Base-by-base conservation (phyloP, 2,888 invertebrate species). In the Zhuqinia jingwanae region DNA sequence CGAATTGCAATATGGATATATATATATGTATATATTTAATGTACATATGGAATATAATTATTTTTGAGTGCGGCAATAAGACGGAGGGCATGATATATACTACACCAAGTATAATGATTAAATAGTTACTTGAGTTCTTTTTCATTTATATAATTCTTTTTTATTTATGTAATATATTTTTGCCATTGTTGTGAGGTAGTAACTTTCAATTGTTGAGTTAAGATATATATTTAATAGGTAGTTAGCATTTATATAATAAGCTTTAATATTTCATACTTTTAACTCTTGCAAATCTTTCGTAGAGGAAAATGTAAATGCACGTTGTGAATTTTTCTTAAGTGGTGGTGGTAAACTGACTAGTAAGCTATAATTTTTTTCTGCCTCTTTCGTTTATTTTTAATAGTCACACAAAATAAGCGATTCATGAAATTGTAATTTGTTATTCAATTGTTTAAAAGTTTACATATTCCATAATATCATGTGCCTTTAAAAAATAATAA, bases 121-220 rank as follows among this genome's bases (percentile, higher is more conserved):
- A n/a, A 30, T 36, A 63, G 63, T 36, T 60, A 15, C 13, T 36
- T 36, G 36, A n/a, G 63, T 36, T n/a, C 36, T 36, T 63, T 63
- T 63, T 36, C 63, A 36, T 63, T 36, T 36, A 36, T 63, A 27
- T 30, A 63, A 36, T 63, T 25, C 60, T 60, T 36, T 63, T 5
- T 50, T 13, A 50, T 13, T 10, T 36, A 36, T 60, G 36, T 63
- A 30, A 60, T 60, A 25, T n/a, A 36, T 63, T 30, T n/a, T 36
- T 63, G 50, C 13, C 13, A 11, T 50, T n/a, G 2, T 17, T 5
- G n/a, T 36, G 36, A 30, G 2, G 63, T 63, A 63, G 15, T 17
- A 63, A 60, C 58, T 60, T 60, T 60, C 58, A 25, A 60, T 56
- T 56, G 50, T 56, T 20, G 17, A n/a, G n/a, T n/a, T n/a, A n/a